These are phyloP conservation scores for Drosophila willistoni DNA, from an alignment of 1,140 invertebrate genomes.

Conservation along the genomic window DNA sequence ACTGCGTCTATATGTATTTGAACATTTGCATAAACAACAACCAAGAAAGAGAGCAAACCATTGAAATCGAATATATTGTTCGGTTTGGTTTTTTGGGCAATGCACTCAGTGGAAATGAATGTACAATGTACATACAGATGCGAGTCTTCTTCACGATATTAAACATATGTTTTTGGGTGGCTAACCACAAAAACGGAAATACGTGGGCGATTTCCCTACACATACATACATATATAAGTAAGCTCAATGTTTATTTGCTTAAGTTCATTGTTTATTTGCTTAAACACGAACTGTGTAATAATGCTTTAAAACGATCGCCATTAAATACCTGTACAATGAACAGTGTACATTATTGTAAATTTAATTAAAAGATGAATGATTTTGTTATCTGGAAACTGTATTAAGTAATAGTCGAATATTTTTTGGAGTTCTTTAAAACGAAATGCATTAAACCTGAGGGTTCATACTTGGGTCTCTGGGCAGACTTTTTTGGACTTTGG, in stretches of 20 bases:
- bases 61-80: constrained; percentile 39
- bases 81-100: background rate
- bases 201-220: constrained; percentile 49
- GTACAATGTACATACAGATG: background rate
- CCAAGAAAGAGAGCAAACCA: constrained; percentile 13
- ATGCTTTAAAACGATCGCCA: background rate
- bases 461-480: too few relatives aligned
- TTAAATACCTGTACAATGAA: background rate
- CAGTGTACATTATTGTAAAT: background rate
- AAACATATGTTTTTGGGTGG: constrained; percentile 56
- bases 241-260: constrained; percentile 58
- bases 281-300: constrained; percentile 6
- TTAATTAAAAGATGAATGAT: background rate
- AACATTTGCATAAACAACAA: constrained; percentile 73
- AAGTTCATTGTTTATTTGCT: constrained; percentile 46
- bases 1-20: constrained; percentile 28
- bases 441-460: too few relatives aligned
- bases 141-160: constrained; percentile 42
- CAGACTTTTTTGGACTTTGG: too few relatives aligned
- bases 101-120: constrained; percentile 19
- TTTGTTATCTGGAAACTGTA: too few relatives aligned
- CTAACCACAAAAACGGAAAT: constrained; percentile 7
- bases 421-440: too few relatives aligned
- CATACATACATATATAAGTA: constrained; percentile 23
- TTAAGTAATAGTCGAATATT: too few relatives aligned